Evolutionary conservation across 2,797 vertebrate genomes (phyloP).

Genomic region (Cynodonichthys magdalenae): DNA sequence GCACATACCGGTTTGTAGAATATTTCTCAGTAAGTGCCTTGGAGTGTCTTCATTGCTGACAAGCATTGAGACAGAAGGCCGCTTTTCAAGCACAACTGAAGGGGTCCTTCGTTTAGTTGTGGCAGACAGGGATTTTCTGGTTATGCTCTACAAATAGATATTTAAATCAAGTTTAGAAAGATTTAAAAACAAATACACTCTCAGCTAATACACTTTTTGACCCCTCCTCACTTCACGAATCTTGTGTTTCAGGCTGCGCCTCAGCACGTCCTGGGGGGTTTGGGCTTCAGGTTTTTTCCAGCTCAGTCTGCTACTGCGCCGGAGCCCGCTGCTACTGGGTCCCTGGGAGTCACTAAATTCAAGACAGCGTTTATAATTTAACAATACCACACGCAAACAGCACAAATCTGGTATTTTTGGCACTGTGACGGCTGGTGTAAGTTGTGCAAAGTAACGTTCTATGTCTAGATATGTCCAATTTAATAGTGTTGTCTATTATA

Average conservation of each 20-base stretch:
- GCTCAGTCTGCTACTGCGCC: slow-evolving; percentile 39
- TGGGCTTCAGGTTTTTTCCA: slow-evolving; percentile 32
- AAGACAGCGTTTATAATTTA: neutral
- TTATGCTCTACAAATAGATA: slow-evolving; percentile 59
- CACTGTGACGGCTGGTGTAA: too few species aligned
- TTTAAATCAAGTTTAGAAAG: neutral
- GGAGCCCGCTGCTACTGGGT: neutral
- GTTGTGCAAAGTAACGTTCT: too few species aligned
- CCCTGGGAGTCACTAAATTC: slow-evolving; percentile 27
- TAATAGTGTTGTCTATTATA: neutral
- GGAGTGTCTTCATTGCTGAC: slow-evolving; percentile 66
- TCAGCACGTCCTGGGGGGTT: slow-evolving; percentile 68
- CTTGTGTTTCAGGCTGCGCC: slow-evolving; percentile 59
- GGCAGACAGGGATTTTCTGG: slow-evolving; percentile 39
- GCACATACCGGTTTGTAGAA: slow-evolving; percentile 66
- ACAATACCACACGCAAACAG: neutral
- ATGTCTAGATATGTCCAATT: too few species aligned
- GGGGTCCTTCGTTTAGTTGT: slow-evolving; percentile 21
- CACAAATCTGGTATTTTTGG: neutral
- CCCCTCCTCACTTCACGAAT: slow-evolving; percentile 60
- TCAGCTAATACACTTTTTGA: neutral
- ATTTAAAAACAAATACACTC: neutral
- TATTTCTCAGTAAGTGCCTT: slow-evolving; percentile 69
- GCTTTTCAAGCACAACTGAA: slow-evolving; percentile 5
- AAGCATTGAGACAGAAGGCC: slow-evolving; percentile 24